Conservation (phyloP, 2,113 vertebrate species). For the Motacilla alba region DNA sequence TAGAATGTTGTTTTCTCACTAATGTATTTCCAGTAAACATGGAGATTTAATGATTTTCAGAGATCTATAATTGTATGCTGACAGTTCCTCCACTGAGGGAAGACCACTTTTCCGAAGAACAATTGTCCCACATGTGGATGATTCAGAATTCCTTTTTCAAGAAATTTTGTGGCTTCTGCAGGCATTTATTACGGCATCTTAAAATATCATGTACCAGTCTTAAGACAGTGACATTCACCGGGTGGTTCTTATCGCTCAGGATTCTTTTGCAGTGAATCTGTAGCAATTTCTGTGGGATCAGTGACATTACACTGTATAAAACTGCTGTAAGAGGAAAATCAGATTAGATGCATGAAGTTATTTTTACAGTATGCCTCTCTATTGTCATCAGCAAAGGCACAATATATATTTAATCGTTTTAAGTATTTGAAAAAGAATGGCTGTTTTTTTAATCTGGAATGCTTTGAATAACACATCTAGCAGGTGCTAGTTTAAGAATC, state of each 20-base stretch:
- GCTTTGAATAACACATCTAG: neutral
- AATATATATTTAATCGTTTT: neutral
- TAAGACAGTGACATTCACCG: neutral
- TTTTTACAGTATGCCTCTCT: neutral
- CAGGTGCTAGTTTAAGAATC: neutral
- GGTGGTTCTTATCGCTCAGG: neutral
- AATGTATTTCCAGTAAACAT: slow-evolving; percentile 42
- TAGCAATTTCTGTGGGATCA: neutral
- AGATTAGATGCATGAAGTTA: neutral
- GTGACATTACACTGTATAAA: neutral
- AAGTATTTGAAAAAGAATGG: neutral
- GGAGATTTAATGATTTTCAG: slow-evolving; percentile 53
- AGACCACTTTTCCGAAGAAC: slow-evolving; percentile 8
- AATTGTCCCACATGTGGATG: slow-evolving; percentile 18
- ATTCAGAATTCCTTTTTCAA: slow-evolving; percentile 16
- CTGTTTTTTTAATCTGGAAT: neutral
- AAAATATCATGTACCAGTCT: neutral
- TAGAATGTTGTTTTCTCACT: slow-evolving; percentile 21
- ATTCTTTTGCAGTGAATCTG: neutral
- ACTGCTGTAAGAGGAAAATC: neutral
- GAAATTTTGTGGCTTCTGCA: slow-evolving; percentile 7
- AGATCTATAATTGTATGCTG: slow-evolving; percentile 20
- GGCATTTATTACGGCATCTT: neutral
- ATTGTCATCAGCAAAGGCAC: neutral
- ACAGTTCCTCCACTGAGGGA: slow-evolving; percentile 30